phyloP scores from a whole-genome alignment of 2,888 invertebrate genomes.

The Dicyrtoma fusca region DNA sequence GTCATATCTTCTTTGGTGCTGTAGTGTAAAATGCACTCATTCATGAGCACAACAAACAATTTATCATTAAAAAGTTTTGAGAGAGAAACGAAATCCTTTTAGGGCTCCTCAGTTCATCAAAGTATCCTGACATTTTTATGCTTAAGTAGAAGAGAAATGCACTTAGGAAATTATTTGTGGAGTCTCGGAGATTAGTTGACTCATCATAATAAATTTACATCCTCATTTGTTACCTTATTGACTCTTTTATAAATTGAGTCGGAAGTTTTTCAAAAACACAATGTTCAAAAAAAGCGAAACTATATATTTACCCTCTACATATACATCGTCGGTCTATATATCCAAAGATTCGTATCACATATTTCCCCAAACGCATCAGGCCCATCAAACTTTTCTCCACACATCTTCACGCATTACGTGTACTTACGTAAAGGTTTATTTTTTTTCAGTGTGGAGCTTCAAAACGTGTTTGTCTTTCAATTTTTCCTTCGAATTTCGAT shows the following conservation, averaged over 20 bases:
- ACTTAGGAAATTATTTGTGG: conserved; percentile 20
- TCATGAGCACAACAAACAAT: conserved; percentile 31
- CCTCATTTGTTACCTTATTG: conserved; percentile 15
- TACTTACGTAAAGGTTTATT: no score
- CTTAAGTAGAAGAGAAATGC: conserved; percentile 26
- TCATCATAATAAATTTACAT: conserved; percentile 35
- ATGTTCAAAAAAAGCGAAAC: neutral
- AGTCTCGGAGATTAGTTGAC: conserved; percentile 24
- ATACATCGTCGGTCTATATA: no score
- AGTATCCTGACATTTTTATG: conserved; percentile 29
- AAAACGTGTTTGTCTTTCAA: no score
- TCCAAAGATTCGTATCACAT: conserved; percentile 6
- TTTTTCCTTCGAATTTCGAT: neutral
- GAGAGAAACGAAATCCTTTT: conserved; percentile 26
- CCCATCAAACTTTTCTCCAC: no score
- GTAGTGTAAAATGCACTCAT: conserved; percentile 26
- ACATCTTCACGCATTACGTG: no score
- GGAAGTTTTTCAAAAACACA: neutral
- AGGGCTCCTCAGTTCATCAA: conserved; percentile 30
- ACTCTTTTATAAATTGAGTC: conserved; percentile 8
- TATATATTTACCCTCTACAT: no score
- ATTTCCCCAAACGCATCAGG: conserved; percentile 1
- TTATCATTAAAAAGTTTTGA: conserved; percentile 22
- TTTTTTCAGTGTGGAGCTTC: no score
- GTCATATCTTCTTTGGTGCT: conserved; percentile 2